A percentile compares a stretch with the other conserved stretches of the same genome.
Conservation (phyloP, 1,140 invertebrate species). For the Euura saliciscinereae region DNA sequence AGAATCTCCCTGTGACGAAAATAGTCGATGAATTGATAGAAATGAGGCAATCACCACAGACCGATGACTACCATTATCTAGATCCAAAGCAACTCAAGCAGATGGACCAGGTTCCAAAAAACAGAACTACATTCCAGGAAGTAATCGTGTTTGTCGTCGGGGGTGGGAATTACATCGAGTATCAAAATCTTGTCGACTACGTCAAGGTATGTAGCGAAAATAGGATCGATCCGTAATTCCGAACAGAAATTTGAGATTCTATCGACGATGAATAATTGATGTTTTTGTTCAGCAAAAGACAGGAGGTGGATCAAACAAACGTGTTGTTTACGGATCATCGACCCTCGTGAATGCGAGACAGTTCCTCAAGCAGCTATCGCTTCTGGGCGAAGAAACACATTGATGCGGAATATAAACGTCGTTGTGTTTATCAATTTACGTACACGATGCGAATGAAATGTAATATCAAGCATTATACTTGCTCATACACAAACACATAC, state of each 20-base stretch:
- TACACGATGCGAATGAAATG: not conserved
- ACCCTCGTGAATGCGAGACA: slow-evolving; percentile 91
- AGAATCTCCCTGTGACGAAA: slow-evolving; percentile 90
- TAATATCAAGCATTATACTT: not conserved
- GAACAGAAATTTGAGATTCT: not conserved
- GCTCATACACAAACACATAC: not conserved
- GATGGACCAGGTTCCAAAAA: slow-evolving; percentile 70
- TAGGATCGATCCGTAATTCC: no score
- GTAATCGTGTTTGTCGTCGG: slow-evolving; percentile 97
- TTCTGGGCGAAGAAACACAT: slow-evolving; percentile 75
- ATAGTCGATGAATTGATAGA: slow-evolving; percentile 93
- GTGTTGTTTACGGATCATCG: slow-evolving; percentile 94
- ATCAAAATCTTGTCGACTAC: slow-evolving; percentile 97
- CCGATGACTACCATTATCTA: slow-evolving; percentile 88
- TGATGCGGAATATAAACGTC: slow-evolving; percentile 39
- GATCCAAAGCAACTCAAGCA: slow-evolving; percentile 90
- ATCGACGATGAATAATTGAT: slow-evolving; percentile 14
- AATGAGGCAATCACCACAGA: slow-evolving; percentile 76
- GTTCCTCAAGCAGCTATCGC: slow-evolving; percentile 89
- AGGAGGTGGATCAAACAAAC: slow-evolving; percentile 72
- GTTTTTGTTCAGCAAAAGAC: slow-evolving; percentile 69
- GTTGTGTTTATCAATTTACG: not conserved
- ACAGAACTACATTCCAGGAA: slow-evolving; percentile 78
- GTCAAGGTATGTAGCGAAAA: slow-evolving; percentile 69
- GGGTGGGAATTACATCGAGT: slow-evolving; percentile 99